Conservation (phyloP, 2,113 vertebrate species). For the Grammomys surdaster region DNA sequence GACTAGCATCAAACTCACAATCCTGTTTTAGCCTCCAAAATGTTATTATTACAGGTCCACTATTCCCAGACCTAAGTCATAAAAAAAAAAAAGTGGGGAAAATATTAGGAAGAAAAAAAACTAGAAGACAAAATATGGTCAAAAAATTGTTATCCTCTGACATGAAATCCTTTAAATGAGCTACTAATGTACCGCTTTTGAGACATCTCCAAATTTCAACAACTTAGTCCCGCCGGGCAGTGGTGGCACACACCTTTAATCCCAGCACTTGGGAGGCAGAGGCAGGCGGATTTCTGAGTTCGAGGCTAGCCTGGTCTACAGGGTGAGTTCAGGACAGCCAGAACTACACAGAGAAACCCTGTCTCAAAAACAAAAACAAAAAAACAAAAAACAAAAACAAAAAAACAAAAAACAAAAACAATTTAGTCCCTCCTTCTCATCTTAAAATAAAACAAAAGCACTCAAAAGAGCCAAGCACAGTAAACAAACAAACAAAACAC, state of each 20-base stretch:
- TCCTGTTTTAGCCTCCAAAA: background rate
- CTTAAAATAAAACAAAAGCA: background rate
- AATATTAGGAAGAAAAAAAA: background rate
- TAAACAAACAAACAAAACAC: background rate
- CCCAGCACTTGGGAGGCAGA: no score
- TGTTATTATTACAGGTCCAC: background rate
- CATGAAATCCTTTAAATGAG: slow-evolving; percentile 12
- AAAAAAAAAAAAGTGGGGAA: background rate
- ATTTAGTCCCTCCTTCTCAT: background rate
- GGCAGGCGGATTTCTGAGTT: no score
- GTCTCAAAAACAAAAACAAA: no score
- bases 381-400: background rate
- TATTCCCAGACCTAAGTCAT: background rate
- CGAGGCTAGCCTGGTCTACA: no score
- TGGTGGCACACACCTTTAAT: no score
- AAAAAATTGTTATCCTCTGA: background rate
- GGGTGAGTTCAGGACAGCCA: no score
- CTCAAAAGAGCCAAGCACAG: background rate
- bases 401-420: background rate
- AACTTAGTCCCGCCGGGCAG: background rate
- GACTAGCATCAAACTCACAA: background rate
- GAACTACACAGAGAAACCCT: no score
- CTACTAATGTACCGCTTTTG: background rate
- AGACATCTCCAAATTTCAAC: slow-evolving; percentile 36
- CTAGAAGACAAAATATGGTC: background rate